Base-by-base conservation (phyloP, 2,797 vertebrate genomes). In the Euthynnus affinis region DNA sequence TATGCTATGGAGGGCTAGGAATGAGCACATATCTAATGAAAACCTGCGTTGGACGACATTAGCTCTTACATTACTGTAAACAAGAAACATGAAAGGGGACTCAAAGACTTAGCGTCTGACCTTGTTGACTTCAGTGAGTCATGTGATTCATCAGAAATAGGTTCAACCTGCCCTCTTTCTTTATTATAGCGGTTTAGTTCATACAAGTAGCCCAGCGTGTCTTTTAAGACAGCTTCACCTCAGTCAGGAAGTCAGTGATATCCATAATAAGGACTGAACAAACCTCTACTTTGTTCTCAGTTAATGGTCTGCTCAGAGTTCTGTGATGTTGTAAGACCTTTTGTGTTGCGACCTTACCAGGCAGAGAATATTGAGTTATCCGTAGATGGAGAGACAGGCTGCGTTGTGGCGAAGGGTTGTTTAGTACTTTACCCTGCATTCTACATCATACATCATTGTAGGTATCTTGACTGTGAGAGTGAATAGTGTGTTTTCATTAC, bases 161-260 rank as follows among this genome's bases (percentile, higher is more conserved):
- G 14, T 73, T 75, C 67, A 9, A 13, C 42, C 2, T 44, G 2
- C 18, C 25, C 27, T 1, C 13, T 46, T 27, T 32, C 57, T 71
- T 74, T 74, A 53, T 78, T 81, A 42, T 42, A 4, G 9, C 59
- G 69, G 56, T 80, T 77, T 32, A 48, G 65, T 63, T 62, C 55
- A 60, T 73, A 48, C 70, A 48, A 58, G 42, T 42, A 63, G 14
- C 37, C 29, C 17, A 27, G 42, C 53, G 40, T 46, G 29, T 59
- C 48, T 77, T 77, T 74, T 44, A 73, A 58, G 46, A 48, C 81
- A 48, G 49, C 29, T 68, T 57, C 10, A 80, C 55, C 61, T 59
- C 64, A 0, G 2, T 61, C 59, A 78, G 83, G 78, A 90, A 87
- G 73, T 72, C 53, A 40, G 56, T 63, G 58, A 80, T 76, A 61